Conservation (phyloP, 2,888 invertebrate genomes). For the Chrysolina oricalcia region DNA sequence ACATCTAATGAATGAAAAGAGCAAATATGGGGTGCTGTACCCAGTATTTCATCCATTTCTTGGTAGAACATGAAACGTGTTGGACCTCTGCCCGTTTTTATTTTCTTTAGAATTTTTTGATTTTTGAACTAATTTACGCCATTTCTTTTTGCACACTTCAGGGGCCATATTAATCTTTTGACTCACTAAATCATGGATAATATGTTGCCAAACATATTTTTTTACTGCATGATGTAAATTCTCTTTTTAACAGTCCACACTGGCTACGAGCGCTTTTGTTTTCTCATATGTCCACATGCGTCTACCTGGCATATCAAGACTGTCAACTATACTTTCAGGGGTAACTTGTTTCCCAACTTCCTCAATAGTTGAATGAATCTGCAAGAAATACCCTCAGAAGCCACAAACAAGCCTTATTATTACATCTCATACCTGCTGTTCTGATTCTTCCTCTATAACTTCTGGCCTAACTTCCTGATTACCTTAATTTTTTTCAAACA, state of each 20-base stretch:
- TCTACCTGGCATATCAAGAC: slow-evolving; percentile 11
- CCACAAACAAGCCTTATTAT: not conserved
- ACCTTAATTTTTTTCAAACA: not conserved
- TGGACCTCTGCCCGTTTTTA: slow-evolving; percentile 19
- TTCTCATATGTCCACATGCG: slow-evolving; percentile 26
- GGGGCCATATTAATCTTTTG: too few species aligned
- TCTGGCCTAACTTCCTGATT: not conserved
- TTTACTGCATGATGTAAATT: slow-evolving; percentile 25
- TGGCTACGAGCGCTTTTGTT: slow-evolving; percentile 19
- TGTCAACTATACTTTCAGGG: slow-evolving; percentile 7
- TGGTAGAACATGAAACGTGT: slow-evolving; percentile 25
- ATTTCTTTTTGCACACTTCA: too few species aligned
- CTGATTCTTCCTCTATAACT: slow-evolving; percentile 8
- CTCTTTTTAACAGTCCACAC: slow-evolving; percentile 20
- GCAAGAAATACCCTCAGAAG: slow-evolving; percentile 12
- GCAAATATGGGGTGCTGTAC: slow-evolving; percentile 29
- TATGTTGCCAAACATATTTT: slow-evolving; percentile 26
- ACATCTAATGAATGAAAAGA: slow-evolving; percentile 16
- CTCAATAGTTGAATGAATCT: slow-evolving; percentile 17
- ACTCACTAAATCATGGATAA: slow-evolving; percentile 13
- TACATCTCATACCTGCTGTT: slow-evolving; percentile 7
- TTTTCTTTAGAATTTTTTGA: too few species aligned
- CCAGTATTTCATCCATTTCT: slow-evolving; percentile 29
- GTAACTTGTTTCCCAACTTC: not conserved
- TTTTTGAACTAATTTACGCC: too few species aligned